Evolutionary conservation across 2,888 invertebrate genomes (phyloP), one percentile per base, ranked within the genome.

Genomic region (Hypercompe scribonia): DNA sequence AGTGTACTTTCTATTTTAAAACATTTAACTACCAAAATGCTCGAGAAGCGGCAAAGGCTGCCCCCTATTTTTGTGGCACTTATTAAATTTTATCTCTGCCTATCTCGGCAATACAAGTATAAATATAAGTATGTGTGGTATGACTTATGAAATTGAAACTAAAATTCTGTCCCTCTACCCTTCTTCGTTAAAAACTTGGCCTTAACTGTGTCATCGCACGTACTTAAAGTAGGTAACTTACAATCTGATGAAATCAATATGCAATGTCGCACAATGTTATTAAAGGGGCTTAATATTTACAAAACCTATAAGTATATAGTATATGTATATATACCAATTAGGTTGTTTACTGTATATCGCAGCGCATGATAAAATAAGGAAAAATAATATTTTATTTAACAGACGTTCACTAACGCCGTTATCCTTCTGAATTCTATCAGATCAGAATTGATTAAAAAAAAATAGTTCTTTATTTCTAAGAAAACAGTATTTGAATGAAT

Each of bases 231-330:
- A 63, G 33, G 39, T 64, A n/a, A 64, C 50, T 46, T 70, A 46
- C 46, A 70, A 70, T 34, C 70, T 36, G 65, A 70, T 54, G 70
- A 70, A 78, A 79, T 71, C 68, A 72, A 74, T 70, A 74, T 78
- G 75, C 75, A 79, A 83, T 81, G 80, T 77, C n/a, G 31, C 31
- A 31, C 39, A 31, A 1, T 31, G 69, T 39, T 61, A 42, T 31
- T 61, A 31, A 61, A 69, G 24, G 11, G 39, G 21, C 11, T 58
- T 39, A 61, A 58, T 68, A 31, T 61, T 28, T 39, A 39, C n/a
- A 28, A 15, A 58, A 36, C 61, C 34, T 4, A 58, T 61, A 28
- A 58, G 54, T n/a, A 31, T 65, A 11, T 65, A 34, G 24, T 31
- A 28, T n/a, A 66, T 1, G 31, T 42, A 15, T 61, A 61, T 61